Evolutionary conservation across 1,140 invertebrate genomes (phyloP).

Genomic region (Andricus grossulariae): DNA sequence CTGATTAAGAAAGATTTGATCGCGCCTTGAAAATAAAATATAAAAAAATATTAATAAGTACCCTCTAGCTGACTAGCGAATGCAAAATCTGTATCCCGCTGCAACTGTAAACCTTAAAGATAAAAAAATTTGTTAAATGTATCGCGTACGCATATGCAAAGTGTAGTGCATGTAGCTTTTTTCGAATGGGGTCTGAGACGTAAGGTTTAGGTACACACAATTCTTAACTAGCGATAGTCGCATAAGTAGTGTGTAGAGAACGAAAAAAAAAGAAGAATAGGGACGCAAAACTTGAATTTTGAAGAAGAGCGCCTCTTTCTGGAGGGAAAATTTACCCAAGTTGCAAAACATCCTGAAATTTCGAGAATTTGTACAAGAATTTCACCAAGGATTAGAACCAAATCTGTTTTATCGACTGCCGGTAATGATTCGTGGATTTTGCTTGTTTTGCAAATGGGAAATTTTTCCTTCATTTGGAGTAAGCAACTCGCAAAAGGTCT

Average conservation of each 20-base stretch:
- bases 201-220: constrained; percentile 27
- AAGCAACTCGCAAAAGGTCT: not conserved
- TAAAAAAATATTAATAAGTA: constrained; percentile 6
- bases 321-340: not conserved
- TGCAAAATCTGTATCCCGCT: constrained; percentile 22
- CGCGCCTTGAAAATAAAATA: not conserved
- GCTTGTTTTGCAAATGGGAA: not conserved
- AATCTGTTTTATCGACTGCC: too few species aligned
- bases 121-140: constrained; percentile 41
- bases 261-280: not conserved
- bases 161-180: constrained; percentile 53
- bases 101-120: constrained; percentile 27
- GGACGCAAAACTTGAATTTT: constrained; percentile 36
- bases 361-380: too few species aligned
- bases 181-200: constrained; percentile 19
- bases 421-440: not conserved
- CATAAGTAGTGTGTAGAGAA: not conserved
- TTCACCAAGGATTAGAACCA: too few species aligned
- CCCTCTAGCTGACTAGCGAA: constrained; percentile 12
- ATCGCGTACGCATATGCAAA: constrained; percentile 43
- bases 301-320: not conserved
- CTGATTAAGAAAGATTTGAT: not conserved
- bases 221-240: constrained; percentile 27
- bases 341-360: not conserved
- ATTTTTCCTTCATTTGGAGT: not conserved